Evolutionary conservation across 2,113 vertebrate genomes (phyloP), one percentile per base, ranked within the genome.

Genomic region (Coptodon rendalli): DNA sequence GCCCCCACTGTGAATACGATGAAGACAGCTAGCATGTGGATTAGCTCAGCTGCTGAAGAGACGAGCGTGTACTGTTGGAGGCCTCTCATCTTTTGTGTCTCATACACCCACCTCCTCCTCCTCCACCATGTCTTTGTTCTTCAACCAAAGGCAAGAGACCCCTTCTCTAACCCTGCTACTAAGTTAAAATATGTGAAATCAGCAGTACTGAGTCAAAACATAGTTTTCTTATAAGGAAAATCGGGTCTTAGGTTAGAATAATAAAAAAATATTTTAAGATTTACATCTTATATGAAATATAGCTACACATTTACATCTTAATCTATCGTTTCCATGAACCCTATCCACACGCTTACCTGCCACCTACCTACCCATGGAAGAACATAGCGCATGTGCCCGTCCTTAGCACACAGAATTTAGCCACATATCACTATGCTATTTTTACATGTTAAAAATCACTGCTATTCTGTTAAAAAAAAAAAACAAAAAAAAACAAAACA

Each of bases 11-110:
- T 86, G 88, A 90, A 92, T 80, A 81, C 54, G 80, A 13, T 63
- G 82, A 82, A 83, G 86, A 85, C 57, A 86, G 86, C 86, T 84
- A 91, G 88, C 89, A 90, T 89, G 85, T 86, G 89, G 91, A 86
- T 92, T 89, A 93, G 48, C 86, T 89, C 61, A 9, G 90, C 82
- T 17, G 84, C 84, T 89, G 83, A 90, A 90, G 53, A 79, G 87
- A 81, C 31, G 78, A 87, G 86, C 9, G 10, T 87, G 91, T 45
- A 71, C 80, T 3, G 52, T 83, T 27, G 14, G 43, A 83, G 81
- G 78, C 80, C 86, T 85, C 82, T 31, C 29, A 53, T 90, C 92
- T 89, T 93, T 93, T 93, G 89, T 93, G 56, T 91, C 76, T 90
- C 81, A 36, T 7, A 83, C 40, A 59, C 78, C 34, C 82, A 36